Percentiles rank a stretch among this genome's conserved stretches.
Conservation (phyloP, 2,113 vertebrate species). For the Rhinopomastus cyanomelas region DNA sequence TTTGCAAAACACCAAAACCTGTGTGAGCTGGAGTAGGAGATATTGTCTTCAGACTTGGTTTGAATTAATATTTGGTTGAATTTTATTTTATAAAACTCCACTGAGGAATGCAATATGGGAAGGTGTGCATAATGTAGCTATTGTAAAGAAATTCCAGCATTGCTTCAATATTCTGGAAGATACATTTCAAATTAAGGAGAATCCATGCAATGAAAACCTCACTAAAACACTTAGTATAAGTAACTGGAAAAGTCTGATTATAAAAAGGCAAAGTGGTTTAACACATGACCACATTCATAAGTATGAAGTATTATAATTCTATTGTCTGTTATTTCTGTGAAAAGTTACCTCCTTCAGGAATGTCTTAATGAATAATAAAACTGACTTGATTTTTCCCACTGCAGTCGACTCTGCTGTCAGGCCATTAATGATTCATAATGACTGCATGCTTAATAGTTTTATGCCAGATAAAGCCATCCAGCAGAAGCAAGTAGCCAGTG, state of each 20-base stretch:
- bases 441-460: constrained; percentile 73
- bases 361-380: constrained; percentile 84
- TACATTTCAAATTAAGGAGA: constrained; percentile 38
- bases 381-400: constrained; percentile 78
- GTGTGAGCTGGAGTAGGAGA: background rate
- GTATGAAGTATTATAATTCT: constrained; percentile 77
- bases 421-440: constrained; percentile 83
- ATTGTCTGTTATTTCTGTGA: constrained; percentile 77
- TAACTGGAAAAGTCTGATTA: constrained; percentile 69
- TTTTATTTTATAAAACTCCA: constrained; percentile 36
- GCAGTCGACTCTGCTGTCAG: constrained; percentile 79
- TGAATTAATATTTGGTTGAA: background rate
- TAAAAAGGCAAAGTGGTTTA: constrained; percentile 66
- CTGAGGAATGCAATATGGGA: constrained; percentile 18
- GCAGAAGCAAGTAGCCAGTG: constrained; percentile 66
- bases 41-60: background rate
- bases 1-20: background rate
- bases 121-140: background rate
- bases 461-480: constrained; percentile 73
- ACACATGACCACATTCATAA: constrained; percentile 71
- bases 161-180: background rate
- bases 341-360: constrained; percentile 77
- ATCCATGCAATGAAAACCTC: constrained; percentile 54
- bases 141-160: constrained; percentile 12
- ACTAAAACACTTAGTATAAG: constrained; percentile 70